Percentiles rank a stretch among this genome's conserved stretches.
phyloP scores from a whole-genome alignment of 2,888 invertebrate species.

The Synergus gifuensis region DNA sequence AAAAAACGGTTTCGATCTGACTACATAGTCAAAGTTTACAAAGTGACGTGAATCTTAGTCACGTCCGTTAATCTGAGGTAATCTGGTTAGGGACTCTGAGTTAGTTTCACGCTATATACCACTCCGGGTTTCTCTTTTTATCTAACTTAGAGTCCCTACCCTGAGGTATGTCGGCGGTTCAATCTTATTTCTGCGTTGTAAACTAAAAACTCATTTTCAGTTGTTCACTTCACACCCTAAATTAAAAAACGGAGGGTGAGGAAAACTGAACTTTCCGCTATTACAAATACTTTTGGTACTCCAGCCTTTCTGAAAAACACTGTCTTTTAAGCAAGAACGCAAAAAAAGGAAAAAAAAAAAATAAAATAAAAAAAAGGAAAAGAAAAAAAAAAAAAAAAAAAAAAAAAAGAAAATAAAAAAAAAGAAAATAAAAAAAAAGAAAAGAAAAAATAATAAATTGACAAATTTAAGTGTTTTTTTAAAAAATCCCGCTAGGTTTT shows the following conservation, averaged over 20 bases:
- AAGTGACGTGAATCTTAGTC: neutral
- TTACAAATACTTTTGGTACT: conserved; percentile 27
- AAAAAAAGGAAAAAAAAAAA: neutral
- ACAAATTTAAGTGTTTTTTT: neutral
- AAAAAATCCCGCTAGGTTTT: neutral
- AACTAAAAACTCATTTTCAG: conserved; percentile 33
- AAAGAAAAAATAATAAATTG: neutral
- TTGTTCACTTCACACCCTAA: conserved; percentile 3
- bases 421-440: too few species aligned
- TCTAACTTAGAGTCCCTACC: too few species aligned
- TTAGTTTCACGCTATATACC: too few species aligned
- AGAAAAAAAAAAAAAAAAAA: neutral
- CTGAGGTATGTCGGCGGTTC: conserved; percentile 29
- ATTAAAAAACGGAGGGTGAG: neutral
- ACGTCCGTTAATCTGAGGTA: neutral
- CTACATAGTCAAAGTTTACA: neutral
- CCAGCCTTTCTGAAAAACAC: conserved; percentile 16
- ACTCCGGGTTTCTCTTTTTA: too few species aligned
- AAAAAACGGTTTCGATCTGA: conserved; percentile 22
- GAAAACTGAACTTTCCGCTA: conserved; percentile 14
- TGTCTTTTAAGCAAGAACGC: neutral
- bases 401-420: too few species aligned
- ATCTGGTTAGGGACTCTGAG: neutral
- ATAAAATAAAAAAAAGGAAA: neutral
- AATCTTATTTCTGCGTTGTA: conserved; percentile 15